Conservation (phyloP, 2,797 vertebrate species). For the Melopsittacus undulatus region DNA sequence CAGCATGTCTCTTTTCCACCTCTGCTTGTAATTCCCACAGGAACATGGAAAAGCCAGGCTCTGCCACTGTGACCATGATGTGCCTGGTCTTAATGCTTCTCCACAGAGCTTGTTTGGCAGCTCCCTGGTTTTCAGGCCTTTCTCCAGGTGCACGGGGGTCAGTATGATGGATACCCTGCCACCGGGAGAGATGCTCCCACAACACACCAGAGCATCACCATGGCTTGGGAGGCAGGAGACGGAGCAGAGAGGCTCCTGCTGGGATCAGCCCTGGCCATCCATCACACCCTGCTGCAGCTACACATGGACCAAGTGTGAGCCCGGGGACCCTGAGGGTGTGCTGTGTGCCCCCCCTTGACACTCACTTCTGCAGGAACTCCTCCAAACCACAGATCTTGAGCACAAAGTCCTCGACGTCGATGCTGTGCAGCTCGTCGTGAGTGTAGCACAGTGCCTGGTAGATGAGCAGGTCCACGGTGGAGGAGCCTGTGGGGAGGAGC, state of each 20-base stretch:
- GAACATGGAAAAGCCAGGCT: background rate
- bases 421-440: constrained; percentile 84
- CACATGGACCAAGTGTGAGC: background rate
- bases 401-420: constrained; percentile 87
- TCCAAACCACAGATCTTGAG: constrained; percentile 92
- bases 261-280: background rate
- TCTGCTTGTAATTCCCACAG: background rate
- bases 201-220: background rate
- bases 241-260: background rate
- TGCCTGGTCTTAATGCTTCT: background rate
- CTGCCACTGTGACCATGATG: background rate
- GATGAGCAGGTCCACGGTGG: constrained; percentile 92
- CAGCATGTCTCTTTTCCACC: background rate
- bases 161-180: background rate
- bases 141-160: background rate
- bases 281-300: background rate
- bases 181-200: background rate
- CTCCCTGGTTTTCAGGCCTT: background rate
- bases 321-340: background rate
- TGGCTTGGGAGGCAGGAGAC: background rate
- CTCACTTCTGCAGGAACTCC: constrained; percentile 94
- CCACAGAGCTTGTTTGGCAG: constrained; percentile 40
- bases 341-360: accelerated
- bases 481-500: constrained; percentile 80
- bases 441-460: constrained; percentile 94